Evolutionary conservation across 2,888 invertebrate genomes (phyloP), one percentile per base, ranked within the genome.

Genomic region (Melipona beecheii): DNA sequence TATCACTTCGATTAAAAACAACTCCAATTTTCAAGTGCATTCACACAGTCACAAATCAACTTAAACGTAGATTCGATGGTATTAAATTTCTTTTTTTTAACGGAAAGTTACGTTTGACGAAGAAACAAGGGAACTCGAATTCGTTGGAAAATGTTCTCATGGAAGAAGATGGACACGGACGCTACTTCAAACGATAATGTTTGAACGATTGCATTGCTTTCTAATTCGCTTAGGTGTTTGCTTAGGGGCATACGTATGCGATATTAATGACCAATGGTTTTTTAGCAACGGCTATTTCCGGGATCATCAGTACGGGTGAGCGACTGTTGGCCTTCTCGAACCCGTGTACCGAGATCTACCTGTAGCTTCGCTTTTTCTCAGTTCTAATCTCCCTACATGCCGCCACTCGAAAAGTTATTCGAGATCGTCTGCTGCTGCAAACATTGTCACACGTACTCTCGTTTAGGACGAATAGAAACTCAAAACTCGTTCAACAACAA

Each of bases 271-370:
- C 9, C 64, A 19, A 74, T 52, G 5, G 58, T 17, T 66, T 83
- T 82, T 74, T 49, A n/a, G 5, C 54, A 49, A n/a, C 24, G 15
- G 65, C 49, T 64, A 70, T 79, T 87, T 87, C 87, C 87, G 84
- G 86, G 83, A 87, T 87, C 84, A 69, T 54, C 69, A 66, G 66
- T 77, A 75, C 81, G 78, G 78, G 78, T 80, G 81, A 88, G 79
- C 75, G 81, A 85, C 75, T 87, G 64, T 68, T 69, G 79, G 74
- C 81, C 80, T 80, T 75, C 52, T 50, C 69, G 83, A 86, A 78
- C 80, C 54, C 82, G 65, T 78, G 56, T 24, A 69, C 78, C 72
- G 52, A 43, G 62, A 65, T 86, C 82, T 88, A 85, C 85, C 87
- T 82, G 85, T 84, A 69, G 76, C 81, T 71, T 70, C 84, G 68